Evolutionary conservation across 2,797 vertebrate species (phyloP).

Genomic region (Gambelia wislizenii): DNA sequence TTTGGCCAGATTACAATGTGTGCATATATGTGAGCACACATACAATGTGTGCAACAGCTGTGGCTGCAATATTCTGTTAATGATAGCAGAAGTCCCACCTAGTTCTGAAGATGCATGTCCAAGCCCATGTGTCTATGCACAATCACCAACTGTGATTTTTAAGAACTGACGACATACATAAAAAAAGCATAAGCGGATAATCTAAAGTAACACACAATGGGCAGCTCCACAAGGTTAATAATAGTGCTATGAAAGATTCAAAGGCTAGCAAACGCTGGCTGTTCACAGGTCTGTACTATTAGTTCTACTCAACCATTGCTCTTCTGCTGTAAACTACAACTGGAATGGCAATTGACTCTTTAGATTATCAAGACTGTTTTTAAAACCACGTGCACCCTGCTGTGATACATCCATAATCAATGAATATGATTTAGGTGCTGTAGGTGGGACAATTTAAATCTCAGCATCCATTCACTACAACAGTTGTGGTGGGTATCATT

Average conservation of each 20-base stretch:
- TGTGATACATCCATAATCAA: neutral
- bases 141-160: no score
- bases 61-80: neutral
- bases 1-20: neutral
- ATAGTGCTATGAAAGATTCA: neutral
- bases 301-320: neutral
- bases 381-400: neutral
- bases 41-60: no score
- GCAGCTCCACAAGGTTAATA: neutral
- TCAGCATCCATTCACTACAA: neutral
- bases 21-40: no score
- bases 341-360: neutral
- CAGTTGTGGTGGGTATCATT: neutral
- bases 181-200: neutral
- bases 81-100: neutral
- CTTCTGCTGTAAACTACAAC: neutral
- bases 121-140: no score
- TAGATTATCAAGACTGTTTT: neutral
- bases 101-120: no score
- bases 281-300: neutral
- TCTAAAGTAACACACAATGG: neutral
- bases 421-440: neutral
- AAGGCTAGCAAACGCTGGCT: neutral
- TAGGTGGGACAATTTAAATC: neutral
- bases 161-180: neutral